Evolutionary conservation across 2,113 vertebrate genomes (phyloP).

Genomic region (Prunella fulvescens): DNA sequence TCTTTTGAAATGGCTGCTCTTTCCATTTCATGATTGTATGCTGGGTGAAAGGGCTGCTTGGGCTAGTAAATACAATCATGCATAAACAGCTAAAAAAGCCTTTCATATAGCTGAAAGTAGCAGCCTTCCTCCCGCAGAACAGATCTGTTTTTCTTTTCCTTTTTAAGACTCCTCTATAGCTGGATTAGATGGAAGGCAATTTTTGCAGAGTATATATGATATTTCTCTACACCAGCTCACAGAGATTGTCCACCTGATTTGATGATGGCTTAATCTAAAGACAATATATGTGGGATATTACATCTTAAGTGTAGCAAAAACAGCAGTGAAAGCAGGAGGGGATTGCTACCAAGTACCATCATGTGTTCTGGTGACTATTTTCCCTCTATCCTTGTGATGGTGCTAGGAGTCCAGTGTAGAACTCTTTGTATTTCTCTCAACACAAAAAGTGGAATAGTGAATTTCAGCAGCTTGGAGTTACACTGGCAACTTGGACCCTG

Average conservation of each 20-base stretch:
- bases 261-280: background rate
- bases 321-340: background rate
- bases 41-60: background rate
- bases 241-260: background rate
- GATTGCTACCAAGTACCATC: background rate
- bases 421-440: background rate
- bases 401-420: background rate
- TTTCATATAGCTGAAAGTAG: background rate
- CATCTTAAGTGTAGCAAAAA: background rate
- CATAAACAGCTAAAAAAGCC: background rate
- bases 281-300: background rate
- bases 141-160: background rate
- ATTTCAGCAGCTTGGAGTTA: background rate
- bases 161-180: background rate
- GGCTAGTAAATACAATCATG: background rate
- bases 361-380: background rate
- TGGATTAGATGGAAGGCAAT: background rate
- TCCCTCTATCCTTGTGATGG: background rate
- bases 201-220: background rate
- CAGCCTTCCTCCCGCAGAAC: background rate
- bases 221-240: background rate
- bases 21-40: background rate
- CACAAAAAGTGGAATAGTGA: background rate
- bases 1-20: background rate
- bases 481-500: background rate